A percentile compares a stretch with the other conserved stretches of the same genome.
These are phyloP conservation scores for Dicyrtomina minuta DNA, from an alignment of 2,888 invertebrate genomes.

Conservation along the genomic window DNA sequence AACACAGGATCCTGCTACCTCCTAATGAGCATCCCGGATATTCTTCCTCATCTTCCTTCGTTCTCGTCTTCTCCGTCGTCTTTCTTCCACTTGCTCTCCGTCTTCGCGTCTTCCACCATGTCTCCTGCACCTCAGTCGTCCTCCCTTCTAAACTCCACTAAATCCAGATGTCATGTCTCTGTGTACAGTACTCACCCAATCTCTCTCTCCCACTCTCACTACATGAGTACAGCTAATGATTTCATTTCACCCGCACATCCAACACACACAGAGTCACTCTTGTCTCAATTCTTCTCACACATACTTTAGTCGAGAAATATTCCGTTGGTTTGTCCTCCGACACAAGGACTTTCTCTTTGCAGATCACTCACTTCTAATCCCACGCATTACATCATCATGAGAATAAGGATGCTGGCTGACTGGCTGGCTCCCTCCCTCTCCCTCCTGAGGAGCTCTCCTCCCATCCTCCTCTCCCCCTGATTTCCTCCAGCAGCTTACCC, in stretches of 20 bases:
- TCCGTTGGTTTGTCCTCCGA: neutral
- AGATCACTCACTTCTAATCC: conserved; percentile 33
- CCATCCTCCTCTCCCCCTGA: neutral
- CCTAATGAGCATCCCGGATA: conserved; percentile 40
- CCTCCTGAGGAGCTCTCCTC: conserved; percentile 4
- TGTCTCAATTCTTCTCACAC: too few relatives aligned
- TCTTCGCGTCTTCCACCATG: neutral
- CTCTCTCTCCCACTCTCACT: neutral
- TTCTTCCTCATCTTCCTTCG: conserved; percentile 12
- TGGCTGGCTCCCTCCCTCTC: conserved; percentile 6
- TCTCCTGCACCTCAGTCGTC: neutral
- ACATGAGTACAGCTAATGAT: conserved; percentile 16
- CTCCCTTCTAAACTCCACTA: neutral
- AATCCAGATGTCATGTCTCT: conserved; percentile 5
- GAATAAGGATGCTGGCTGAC: neutral
- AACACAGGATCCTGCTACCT: conserved; percentile 29
- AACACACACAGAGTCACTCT: neutral
- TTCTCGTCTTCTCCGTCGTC: neutral
- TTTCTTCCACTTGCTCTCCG: neutral
- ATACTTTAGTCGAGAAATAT: too few relatives aligned
- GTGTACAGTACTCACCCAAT: neutral
- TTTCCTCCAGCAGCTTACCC: neutral
- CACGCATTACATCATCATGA: conserved; percentile 25
- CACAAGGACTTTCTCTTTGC: conserved; percentile 18
- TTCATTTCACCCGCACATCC: conserved; percentile 13